Percentiles rank a stretch among this genome's conserved stretches.
Evolutionary conservation across 2,797 vertebrate species (phyloP).

Genomic region (Linurgus olivaceus): DNA sequence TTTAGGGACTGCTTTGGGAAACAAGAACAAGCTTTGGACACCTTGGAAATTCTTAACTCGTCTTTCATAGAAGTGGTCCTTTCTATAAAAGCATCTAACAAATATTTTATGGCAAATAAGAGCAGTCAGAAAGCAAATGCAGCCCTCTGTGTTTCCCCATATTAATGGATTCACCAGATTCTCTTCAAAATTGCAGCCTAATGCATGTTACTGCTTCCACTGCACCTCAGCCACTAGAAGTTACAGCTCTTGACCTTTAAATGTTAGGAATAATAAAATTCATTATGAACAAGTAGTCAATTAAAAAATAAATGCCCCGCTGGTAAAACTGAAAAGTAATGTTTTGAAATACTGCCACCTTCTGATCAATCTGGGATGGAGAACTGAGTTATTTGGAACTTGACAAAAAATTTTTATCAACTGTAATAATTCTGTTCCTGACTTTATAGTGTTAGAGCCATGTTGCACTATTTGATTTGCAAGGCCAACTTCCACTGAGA

Average conservation of each 20-base stretch:
- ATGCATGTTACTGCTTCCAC: background rate
- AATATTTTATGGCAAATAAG: background rate
- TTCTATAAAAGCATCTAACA: background rate
- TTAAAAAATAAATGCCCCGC: slow-evolving; percentile 49
- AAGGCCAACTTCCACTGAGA: background rate
- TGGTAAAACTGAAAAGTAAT: background rate
- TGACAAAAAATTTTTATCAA: background rate
- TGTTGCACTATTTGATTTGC: background rate
- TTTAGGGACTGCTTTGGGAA: background rate
- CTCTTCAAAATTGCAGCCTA: background rate
- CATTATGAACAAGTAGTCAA: slow-evolving; percentile 1
- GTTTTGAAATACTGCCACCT: slow-evolving; percentile 60
- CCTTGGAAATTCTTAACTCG: background rate
- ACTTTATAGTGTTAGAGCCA: background rate
- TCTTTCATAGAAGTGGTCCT: background rate
- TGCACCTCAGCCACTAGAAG: background rate
- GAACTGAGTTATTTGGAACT: background rate
- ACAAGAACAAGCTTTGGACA: background rate
- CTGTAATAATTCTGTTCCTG: background rate
- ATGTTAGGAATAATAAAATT: slow-evolving; percentile 15
- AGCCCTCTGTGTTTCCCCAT: background rate
- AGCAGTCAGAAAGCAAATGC: background rate
- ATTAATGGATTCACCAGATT: background rate
- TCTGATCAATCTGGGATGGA: background rate
- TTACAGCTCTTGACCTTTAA: slow-evolving; percentile 12